Conservation (phyloP, 2,888 invertebrate species). For the Drosophila neutralis region DNA sequence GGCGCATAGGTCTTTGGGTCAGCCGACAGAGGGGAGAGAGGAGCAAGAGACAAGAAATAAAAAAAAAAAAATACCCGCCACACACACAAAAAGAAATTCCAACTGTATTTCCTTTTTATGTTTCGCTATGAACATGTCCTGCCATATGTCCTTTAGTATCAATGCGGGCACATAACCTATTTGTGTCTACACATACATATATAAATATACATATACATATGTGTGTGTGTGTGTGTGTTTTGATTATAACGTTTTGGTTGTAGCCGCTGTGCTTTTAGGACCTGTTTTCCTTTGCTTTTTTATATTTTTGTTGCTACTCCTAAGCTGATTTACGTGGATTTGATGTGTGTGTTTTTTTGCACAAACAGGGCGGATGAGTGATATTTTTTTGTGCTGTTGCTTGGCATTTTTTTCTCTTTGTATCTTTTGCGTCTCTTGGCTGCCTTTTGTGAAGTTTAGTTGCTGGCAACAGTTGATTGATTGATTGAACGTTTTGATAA, state of each 20-base stretch:
- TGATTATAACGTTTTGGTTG: slow-evolving; percentile 56
- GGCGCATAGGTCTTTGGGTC: slow-evolving; percentile 64
- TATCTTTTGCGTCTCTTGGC: slow-evolving; percentile 13
- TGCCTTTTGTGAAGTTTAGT: slow-evolving; percentile 61
- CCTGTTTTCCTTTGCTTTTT: slow-evolving; percentile 8
- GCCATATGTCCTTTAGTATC: slow-evolving; percentile 74
- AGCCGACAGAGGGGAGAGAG: slow-evolving; percentile 22
- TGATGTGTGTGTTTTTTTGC: slow-evolving; percentile 36
- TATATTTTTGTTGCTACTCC: slow-evolving; percentile 31
- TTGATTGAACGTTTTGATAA: slow-evolving; percentile 77
- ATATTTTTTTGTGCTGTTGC: slow-evolving; percentile 42
- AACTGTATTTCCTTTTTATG: slow-evolving; percentile 47
- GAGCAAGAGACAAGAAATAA: slow-evolving; percentile 24
- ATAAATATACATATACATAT: neutral
- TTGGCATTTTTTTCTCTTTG: slow-evolving; percentile 12
- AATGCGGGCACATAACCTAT: slow-evolving; percentile 48
- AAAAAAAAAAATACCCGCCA: slow-evolving; percentile 17
- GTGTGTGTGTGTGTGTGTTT: slow-evolving; percentile 41
- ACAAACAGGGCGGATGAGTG: slow-evolving; percentile 68
- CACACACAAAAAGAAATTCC: slow-evolving; percentile 16
- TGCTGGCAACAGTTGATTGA: slow-evolving; percentile 78
- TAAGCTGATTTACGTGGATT: slow-evolving; percentile 65
- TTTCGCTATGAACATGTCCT: slow-evolving; percentile 49
- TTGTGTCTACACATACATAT: slow-evolving; percentile 4
- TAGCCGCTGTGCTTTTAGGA: slow-evolving; percentile 48